Evolutionary conservation across 2,113 vertebrate species (phyloP).

Genomic region (Sisor rabdophorus): DNA sequence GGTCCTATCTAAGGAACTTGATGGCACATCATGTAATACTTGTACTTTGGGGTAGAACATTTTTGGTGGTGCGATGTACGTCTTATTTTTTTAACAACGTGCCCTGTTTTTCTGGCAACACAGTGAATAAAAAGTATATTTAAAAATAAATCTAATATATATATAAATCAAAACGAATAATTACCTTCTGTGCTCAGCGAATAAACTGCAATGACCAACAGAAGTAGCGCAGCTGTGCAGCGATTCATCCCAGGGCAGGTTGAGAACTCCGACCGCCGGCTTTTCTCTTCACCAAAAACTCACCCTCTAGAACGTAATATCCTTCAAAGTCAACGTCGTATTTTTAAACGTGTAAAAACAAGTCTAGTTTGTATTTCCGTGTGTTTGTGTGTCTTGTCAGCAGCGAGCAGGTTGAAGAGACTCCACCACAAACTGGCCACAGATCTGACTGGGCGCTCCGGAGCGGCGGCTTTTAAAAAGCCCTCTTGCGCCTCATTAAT

Average conservation of each 20-base stretch:
- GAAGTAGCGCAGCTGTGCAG: slow-evolving; percentile 77
- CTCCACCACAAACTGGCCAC: slow-evolving; percentile 2
- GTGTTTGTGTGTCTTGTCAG: slow-evolving; percentile 2
- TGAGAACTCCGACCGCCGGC: slow-evolving; percentile 29
- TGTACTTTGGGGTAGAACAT: no score
- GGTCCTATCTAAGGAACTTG: no score
- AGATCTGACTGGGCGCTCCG: slow-evolving; percentile 21
- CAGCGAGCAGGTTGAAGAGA: slow-evolving; percentile 24
- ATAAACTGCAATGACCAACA: slow-evolving; percentile 81
- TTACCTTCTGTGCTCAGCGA: slow-evolving; percentile 85
- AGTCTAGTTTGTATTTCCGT: background rate
- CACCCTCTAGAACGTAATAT: slow-evolving; percentile 38
- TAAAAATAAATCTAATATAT: background rate
- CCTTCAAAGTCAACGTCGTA: background rate
- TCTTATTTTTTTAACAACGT: background rate
- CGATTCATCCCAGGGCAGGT: slow-evolving; percentile 78
- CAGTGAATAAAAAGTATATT: background rate
- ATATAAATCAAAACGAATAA: slow-evolving; percentile 12
- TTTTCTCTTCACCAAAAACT: slow-evolving; percentile 5
- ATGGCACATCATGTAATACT: no score
- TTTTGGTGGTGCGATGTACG: no score
- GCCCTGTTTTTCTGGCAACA: background rate
- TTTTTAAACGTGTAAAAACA: background rate
- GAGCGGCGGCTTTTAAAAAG: slow-evolving; percentile 80
- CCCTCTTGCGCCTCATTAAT: slow-evolving; percentile 87